Evolutionary conservation across 2,888 invertebrate species (phyloP).

Genomic region (Quadroppia sp.): DNA sequence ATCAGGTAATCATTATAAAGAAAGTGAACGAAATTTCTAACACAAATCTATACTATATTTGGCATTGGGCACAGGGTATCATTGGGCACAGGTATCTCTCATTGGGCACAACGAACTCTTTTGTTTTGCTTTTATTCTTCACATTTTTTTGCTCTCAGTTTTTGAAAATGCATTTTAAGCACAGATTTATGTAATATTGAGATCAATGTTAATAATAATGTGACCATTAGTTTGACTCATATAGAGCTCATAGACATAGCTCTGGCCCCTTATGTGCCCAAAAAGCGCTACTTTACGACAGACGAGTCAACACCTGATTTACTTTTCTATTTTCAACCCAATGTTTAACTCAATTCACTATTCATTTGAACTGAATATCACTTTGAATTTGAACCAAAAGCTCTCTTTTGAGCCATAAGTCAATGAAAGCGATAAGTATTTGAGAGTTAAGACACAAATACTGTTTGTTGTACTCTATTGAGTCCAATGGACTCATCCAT

Average conservation of each 20-base stretch:
- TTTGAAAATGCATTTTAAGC: not conserved
- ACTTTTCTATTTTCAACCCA: conserved; percentile 21
- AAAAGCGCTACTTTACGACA: conserved; percentile 26
- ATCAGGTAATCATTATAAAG: not conserved
- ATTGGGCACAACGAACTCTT: conserved; percentile 24
- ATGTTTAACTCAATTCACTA: not conserved
- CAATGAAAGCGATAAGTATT: conserved; percentile 20
- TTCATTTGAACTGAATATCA: conserved; percentile 6
- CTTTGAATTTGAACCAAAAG: not conserved
- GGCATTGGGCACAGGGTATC: not conserved
- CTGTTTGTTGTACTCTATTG: not conserved
- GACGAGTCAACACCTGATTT: conserved; percentile 19
- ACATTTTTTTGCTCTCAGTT: not conserved
- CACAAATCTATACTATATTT: conserved; percentile 8
- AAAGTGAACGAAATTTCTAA: conserved; percentile 7
- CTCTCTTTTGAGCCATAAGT: conserved; percentile 1
- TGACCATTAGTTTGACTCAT: conserved; percentile 29
- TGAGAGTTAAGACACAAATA: not conserved
- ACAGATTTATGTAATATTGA: conserved; percentile 1
- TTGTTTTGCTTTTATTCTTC: not conserved
- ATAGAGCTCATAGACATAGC: conserved; percentile 1
- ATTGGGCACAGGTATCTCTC: not conserved
- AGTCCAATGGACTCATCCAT: not conserved
- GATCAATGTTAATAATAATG: conserved; percentile 30
- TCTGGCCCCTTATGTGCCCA: not conserved